Base-by-base conservation (phyloP, 2,888 invertebrate species). In the Chirona hameri region DNA sequence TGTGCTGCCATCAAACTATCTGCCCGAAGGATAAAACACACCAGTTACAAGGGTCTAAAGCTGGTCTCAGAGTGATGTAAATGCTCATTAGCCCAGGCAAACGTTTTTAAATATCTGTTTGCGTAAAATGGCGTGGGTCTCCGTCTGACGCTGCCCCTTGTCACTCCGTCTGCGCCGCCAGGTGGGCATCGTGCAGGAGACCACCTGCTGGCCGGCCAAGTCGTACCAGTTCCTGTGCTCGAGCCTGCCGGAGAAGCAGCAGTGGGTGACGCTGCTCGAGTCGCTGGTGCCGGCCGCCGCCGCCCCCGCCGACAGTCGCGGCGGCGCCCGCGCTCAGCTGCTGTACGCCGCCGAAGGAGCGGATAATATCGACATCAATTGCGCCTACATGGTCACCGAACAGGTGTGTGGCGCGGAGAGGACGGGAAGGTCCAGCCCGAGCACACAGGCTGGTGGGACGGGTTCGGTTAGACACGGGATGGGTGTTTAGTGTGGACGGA, bases 181-280 rank as follows among this genome's bases (percentile, higher is more conserved):
- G 85, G 84, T 89, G 55, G 92, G 92, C 86, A 89, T 90, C 1
- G 89, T 89, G 83, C 90, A 91, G 0, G 87, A 90, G 5, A 91
- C 91, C 1, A 91, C 91, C 0, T 91, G 92, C 85, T 92, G 91
- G 91, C 92, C 92, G 3, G 89, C 90, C 21, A 90, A 90, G 83
- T 89, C 89, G 81, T 85, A 91, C 39, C 91, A 91, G 84, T 87
- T 93, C 60, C 91, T 93, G 91, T 89, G 91, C 0, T 87, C 90
- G 14, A 91, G 89, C 84, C 91, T 91, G 83, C 87, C 89, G 52
- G 92, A 92, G 83, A 92, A 92, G 86, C 91, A 91, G 85, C 89
- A 89, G 83, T 93, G 92, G 93, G 89, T 90, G 14, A 89, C 89
- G 84, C 90, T 89, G 7, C 85, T 91, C 39, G 90, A 89, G 84